phyloP scores from a whole-genome alignment of 2,888 invertebrate species.

The Nephrotoma appendiculata region DNA sequence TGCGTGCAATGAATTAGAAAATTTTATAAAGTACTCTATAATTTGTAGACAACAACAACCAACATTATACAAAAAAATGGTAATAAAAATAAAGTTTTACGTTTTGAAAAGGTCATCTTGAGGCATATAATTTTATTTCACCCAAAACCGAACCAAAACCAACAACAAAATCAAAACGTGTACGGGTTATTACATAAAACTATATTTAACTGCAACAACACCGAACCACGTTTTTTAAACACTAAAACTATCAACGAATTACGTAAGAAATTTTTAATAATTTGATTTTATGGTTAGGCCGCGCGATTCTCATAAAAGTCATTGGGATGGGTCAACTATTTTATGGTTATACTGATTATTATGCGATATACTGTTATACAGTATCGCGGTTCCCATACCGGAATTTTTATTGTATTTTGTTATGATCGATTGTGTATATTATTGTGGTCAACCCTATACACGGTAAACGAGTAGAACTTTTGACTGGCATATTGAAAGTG shows the following conservation, averaged over 20 bases:
- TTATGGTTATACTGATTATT: background rate
- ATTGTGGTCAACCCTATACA: too few species aligned
- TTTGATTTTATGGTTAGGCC: background rate
- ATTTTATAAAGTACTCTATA: background rate
- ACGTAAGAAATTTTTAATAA: background rate
- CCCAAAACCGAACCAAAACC: background rate
- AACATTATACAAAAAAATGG: too few species aligned
- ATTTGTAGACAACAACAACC: background rate
- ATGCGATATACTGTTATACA: background rate
- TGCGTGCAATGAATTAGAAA: background rate
- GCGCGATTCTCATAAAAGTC: background rate
- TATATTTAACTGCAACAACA: background rate
- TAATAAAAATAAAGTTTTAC: background rate
- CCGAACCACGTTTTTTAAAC: background rate
- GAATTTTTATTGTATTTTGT: too few species aligned
- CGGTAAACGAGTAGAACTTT: too few species aligned
- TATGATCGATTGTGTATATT: too few species aligned
- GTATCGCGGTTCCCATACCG: too few species aligned
- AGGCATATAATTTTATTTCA: background rate
- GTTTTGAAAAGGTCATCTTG: background rate
- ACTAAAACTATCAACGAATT: background rate
- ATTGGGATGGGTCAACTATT: background rate
- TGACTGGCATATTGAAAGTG: too few species aligned
- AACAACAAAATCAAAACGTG: background rate
- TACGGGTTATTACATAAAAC: background rate